Conservation (phyloP, 2,888 invertebrate species). For the Drosophila mimetica region DNA sequence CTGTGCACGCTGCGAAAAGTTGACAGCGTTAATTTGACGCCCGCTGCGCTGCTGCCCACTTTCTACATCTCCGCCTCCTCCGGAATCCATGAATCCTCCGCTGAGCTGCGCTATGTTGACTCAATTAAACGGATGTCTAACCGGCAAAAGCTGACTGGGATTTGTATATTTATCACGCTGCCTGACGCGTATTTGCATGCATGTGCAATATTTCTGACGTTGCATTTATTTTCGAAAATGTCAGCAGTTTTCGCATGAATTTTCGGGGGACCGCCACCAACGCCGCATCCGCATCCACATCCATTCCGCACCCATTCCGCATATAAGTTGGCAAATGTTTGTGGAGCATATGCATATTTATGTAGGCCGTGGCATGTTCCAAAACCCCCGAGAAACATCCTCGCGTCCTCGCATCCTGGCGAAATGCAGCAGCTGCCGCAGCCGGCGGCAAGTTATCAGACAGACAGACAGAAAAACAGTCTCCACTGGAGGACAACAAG, state of each 20-base stretch:
- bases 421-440: slow-evolving; percentile 14
- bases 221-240: slow-evolving; percentile 71
- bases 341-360: slow-evolving; percentile 62
- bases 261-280: slow-evolving; percentile 40
- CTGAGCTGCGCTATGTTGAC: slow-evolving; percentile 55
- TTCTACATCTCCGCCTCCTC: background rate
- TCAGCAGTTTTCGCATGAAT: slow-evolving; percentile 73
- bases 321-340: slow-evolving; percentile 65
- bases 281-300: background rate
- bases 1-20: slow-evolving; percentile 34
- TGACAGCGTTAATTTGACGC: slow-evolving; percentile 62
- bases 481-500: background rate
- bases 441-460: slow-evolving; percentile 25
- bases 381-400: slow-evolving; percentile 6
- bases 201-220: slow-evolving; percentile 67
- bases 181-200: slow-evolving; percentile 61
- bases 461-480: background rate
- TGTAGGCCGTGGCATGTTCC: slow-evolving; percentile 55
- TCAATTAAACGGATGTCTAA: slow-evolving; percentile 74
- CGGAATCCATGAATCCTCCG: slow-evolving; percentile 11
- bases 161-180: slow-evolving; percentile 64
- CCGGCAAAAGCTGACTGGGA: slow-evolving; percentile 48
- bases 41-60: slow-evolving; percentile 15
- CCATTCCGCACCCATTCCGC: background rate
- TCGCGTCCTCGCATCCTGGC: background rate